phyloP scores from a whole-genome alignment of 1,140 invertebrate genomes.

The Caenorhabditis tropicalis region DNA sequence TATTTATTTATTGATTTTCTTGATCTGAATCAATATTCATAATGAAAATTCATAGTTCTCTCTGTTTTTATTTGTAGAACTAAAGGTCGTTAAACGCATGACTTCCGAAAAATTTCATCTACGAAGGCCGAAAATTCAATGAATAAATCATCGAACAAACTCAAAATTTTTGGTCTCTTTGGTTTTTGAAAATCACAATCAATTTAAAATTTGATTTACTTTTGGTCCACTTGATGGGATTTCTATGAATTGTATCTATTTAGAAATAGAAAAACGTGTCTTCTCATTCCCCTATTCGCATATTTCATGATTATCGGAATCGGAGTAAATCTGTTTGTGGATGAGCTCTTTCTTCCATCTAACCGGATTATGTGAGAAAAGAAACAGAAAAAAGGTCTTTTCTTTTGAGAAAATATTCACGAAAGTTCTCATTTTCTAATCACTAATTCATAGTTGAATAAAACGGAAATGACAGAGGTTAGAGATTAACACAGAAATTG shows the following conservation, averaged over 20 bases:
- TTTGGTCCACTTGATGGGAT: too few relatives aligned
- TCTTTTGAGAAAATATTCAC: neutral
- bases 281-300: neutral
- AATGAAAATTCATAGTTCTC: too few relatives aligned
- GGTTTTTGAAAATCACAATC: neutral
- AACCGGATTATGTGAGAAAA: slow-evolving; percentile 24
- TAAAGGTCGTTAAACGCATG: too few relatives aligned
- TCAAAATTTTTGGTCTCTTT: neutral
- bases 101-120: neutral
- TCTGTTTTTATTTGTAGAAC: too few relatives aligned
- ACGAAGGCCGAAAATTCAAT: neutral
- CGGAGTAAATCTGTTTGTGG: neutral
- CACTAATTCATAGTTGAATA: slow-evolving; percentile 27
- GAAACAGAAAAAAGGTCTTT: neutral
- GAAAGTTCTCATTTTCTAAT: slow-evolving; percentile 35
- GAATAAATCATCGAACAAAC: neutral
- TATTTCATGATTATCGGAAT: neutral
- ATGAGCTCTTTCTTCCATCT: neutral
- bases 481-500: neutral
- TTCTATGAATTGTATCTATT: too few relatives aligned
- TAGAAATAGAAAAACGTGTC: too few relatives aligned
- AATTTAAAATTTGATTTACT: neutral
- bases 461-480: neutral
- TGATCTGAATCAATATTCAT: too few relatives aligned
- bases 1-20: too few relatives aligned